Evolutionary conservation across 2,113 vertebrate genomes (phyloP).

Genomic region (Camarhynchus parvulus): DNA sequence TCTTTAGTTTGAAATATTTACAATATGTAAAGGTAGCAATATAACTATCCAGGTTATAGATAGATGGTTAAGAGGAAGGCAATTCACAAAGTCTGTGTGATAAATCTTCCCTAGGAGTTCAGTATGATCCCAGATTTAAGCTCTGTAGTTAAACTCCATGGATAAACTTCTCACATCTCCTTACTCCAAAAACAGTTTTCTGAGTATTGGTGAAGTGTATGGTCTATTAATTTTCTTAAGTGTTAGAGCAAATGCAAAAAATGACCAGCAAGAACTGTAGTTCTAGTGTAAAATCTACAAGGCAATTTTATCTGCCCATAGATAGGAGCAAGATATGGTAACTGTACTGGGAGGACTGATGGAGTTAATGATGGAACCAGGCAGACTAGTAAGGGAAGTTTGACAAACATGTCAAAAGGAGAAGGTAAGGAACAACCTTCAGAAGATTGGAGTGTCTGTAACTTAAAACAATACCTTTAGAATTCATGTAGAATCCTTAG

Average conservation of each 20-base stretch:
- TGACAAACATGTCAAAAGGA: not conserved
- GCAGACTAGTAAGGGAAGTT: not conserved
- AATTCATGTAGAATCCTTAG: not conserved
- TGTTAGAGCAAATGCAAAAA: not conserved
- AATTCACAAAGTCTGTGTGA: not conserved
- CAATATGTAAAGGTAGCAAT: not conserved
- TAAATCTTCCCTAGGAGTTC: not conserved
- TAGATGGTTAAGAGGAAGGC: not conserved
- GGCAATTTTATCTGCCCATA: not conserved
- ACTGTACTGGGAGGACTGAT: not conserved
- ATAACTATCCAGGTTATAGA: not conserved
- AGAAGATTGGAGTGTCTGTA: not conserved
- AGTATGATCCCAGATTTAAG: not conserved
- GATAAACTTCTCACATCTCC: not conserved
- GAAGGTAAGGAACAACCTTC: not conserved
- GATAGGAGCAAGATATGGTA: not conserved
- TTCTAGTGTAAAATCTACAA: not conserved
- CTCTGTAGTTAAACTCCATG: not conserved
- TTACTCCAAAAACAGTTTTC: not conserved
- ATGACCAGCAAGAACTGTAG: not conserved
- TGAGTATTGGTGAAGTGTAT: not conserved
- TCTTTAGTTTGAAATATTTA: not conserved
- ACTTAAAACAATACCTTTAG: not conserved
- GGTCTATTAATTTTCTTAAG: not conserved
- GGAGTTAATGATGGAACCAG: not conserved